Evolutionary conservation across 2,888 invertebrate species (phyloP), one percentile per base, ranked within the genome.

Genomic region (Lasioglossum figueresi): DNA sequence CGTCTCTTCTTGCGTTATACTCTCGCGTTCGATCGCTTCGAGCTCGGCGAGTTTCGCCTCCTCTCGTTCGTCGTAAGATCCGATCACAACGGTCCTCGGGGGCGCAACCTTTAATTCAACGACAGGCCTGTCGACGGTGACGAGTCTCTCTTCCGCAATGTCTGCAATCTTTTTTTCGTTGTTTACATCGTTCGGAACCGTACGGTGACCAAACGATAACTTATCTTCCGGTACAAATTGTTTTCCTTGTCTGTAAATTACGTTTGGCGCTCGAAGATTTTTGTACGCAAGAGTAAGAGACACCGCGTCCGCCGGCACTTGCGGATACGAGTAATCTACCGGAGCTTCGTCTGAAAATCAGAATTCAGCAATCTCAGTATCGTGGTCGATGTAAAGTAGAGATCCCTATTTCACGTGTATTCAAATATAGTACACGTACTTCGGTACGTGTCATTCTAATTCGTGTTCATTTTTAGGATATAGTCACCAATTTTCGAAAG

Each of bases 161-260:
- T 95, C 94, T 16, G 91, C 91, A 37, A 93, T 75, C 23, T 79
- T 84, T 8, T 83, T 87, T 1, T 79, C 59, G 2, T 48, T 27
- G 31, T 75, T 92, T 0, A 93, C 92, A 76, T 96, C 95, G 27
- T 94, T 91, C 1, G 96, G 96, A 1, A 88, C 70, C 27, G 95
- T 95, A 16, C 95, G 94, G 84, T 96, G 96, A 2, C 96, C 96
- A 87, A 95, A 96, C 6, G 95, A 93, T 12, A 96, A 90, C 86
- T 95, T 95, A 14, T 96, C 96, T 91, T 96, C 96, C 0, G 95
- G 95, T 10, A 95, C 94, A 34, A 93, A 92, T 68, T 95, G 94
- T 77, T 90, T 93, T 75, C 95, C 95, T 19, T 95, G 93, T 4
- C 84, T 87, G 40, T 88, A 87, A 10, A 88, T 95, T 31, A 96